phyloP scores from a whole-genome alignment of 2,888 invertebrate genomes.

The Orchestes rusci region DNA sequence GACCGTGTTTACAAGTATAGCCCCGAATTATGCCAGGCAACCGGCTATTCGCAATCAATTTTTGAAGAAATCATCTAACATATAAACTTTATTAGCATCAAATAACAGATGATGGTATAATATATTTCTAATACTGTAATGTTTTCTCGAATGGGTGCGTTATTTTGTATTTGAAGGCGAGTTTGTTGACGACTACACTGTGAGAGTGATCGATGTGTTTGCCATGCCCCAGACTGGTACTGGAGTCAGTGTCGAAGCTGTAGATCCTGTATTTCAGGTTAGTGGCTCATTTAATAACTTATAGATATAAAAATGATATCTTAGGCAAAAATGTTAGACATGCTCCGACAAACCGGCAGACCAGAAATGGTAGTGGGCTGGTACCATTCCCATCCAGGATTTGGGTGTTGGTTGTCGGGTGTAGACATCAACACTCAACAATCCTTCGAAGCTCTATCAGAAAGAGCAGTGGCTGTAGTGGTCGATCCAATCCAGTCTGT shows the following conservation, averaged over 20 bases:
- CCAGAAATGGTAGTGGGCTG: conserved; percentile 98
- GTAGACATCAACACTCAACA: conserved; percentile 99
- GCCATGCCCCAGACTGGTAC: conserved; percentile 98
- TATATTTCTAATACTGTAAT: too few species aligned
- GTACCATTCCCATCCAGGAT: conserved; percentile 99
- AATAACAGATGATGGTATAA: too few species aligned
- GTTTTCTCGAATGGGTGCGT: too few species aligned
- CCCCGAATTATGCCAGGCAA: too few species aligned
- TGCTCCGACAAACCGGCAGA: conserved; percentile 96
- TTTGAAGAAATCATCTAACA: too few species aligned
- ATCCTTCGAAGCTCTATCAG: conserved; percentile 96
- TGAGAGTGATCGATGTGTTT: conserved; percentile 98
- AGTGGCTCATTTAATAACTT: conserved; percentile 38
- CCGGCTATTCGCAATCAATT: too few species aligned
- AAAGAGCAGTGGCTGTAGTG: conserved; percentile 97
- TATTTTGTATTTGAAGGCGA: conserved; percentile 55
- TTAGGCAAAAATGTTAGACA: conserved; percentile 73
- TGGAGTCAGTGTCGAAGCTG: conserved; percentile 98
- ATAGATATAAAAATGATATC: not conserved
- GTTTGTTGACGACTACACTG: conserved; percentile 99
- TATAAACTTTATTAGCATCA: too few species aligned
- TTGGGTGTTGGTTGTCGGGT: conserved; percentile 99
- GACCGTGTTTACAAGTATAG: too few species aligned
- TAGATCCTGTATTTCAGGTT: conserved; percentile 94
- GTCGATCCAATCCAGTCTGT: conserved; percentile 99